Base-by-base conservation (phyloP, 23 tunicate genomes). In the Phallusia fumigata region DNA sequence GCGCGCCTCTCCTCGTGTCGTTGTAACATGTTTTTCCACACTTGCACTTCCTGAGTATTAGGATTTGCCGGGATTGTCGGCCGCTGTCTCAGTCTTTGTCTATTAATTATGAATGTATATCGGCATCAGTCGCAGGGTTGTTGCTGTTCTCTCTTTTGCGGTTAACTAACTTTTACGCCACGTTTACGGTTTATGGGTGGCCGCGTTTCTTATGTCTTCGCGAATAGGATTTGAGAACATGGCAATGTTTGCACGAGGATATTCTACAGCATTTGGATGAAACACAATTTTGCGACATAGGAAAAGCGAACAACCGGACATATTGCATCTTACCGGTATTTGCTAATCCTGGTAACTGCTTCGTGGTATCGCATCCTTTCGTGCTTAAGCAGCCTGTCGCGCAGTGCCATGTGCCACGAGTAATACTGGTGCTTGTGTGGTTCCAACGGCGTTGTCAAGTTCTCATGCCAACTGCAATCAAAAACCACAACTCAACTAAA, bases 351-450 rank as follows among this genome's bases (percentile, higher is more conserved):
- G 75, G 91, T 83, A 18, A 92, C 88, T 6, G 97, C 97, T 34
- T 92, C 97, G 33, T 84, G 82, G 79, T 92, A 92, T 35, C 87
- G 90, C 87, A 92, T 83, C 53, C 64, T 83, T 40, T 92, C 97
- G 65, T 88, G 90, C 65, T 92, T 89, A 28, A 92, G 51, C 35
- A 92, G 83, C 28, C 97, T 47, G 26, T 92, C 90, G 33, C 91
- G 79, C 11, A 92, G 87, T 24, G 97, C 97, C 91, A 92, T 84
- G 82, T 92, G 97, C 83, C 97, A 79, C 19, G 90, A 78, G 74
- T 79, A 87, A 74, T 78, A 92, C 84, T 76, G 74, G 77, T 84
- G 81, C 47, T 92, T 82, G 65, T 75, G 76, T 40, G 82, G 36
- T 64, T 81, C 86, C 32, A 81, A 80, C 19, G 76, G 77, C 0